These are phyloP conservation scores for Salvator merianae DNA, from an alignment of 2,113 vertebrate genomes.

Conservation along the genomic window DNA sequence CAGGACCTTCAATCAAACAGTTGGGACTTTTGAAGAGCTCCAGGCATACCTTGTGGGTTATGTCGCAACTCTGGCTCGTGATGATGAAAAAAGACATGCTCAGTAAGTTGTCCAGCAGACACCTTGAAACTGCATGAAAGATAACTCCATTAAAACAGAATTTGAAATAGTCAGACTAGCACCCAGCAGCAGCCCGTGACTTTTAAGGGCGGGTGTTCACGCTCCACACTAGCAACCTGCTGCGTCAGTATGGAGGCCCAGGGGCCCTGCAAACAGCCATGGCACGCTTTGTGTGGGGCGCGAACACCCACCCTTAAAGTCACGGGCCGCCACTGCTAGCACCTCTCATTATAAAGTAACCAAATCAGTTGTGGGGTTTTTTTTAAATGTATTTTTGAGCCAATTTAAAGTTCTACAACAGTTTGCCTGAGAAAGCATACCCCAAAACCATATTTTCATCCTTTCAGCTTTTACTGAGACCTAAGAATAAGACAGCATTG, in stretches of 20 bases:
- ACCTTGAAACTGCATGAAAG: background rate
- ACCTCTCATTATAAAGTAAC: too few species aligned
- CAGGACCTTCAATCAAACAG: slow-evolving; percentile 93
- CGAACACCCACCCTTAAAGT: too few species aligned
- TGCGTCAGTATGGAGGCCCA: too few species aligned
- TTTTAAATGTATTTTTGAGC: background rate
- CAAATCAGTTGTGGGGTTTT: background rate
- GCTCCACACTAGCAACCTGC: too few species aligned
- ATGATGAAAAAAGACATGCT: slow-evolving; percentile 83
- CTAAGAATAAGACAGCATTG: background rate
- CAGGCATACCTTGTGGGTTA: slow-evolving; percentile 88
- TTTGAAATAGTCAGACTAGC: background rate
- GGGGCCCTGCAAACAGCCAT: too few species aligned
- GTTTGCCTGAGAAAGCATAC: too few species aligned
- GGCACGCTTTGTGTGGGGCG: too few species aligned
- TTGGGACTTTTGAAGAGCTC: slow-evolving; percentile 92
- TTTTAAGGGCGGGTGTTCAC: too few species aligned
- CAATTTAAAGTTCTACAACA: background rate
- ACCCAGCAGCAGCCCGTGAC: background rate
- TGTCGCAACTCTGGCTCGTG: slow-evolving; percentile 83
- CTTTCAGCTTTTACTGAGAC: background rate
- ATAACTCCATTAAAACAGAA: background rate
- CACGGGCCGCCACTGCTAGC: too few species aligned
- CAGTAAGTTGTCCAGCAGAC: slow-evolving; percentile 69
- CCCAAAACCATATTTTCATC: too few species aligned